Percentiles rank a stretch among this genome's conserved stretches.
phyloP scores from a whole-genome alignment of 1,140 invertebrate genomes.

The Ostrea edulis region DNA sequence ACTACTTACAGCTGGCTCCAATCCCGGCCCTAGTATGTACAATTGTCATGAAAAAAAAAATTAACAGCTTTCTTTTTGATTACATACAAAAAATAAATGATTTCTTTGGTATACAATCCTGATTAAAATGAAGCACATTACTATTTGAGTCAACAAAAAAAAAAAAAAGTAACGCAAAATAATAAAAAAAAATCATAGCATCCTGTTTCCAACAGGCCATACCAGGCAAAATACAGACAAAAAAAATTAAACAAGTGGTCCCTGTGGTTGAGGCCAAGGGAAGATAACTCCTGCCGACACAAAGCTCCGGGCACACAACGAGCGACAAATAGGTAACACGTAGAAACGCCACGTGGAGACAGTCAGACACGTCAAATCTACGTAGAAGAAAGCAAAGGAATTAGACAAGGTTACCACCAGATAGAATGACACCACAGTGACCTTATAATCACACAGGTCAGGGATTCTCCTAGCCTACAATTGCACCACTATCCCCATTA shows the following conservation, averaged over 20 bases:
- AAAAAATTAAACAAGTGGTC: background rate
- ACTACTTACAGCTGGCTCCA: constrained; percentile 1
- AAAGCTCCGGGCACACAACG: constrained; percentile 35
- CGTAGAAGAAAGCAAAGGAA: constrained; percentile 36
- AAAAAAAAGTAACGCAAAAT: background rate
- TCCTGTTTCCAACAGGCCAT: constrained; percentile 17
- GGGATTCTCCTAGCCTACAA: background rate
- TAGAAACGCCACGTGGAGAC: constrained; percentile 32
- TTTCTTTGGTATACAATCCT: constrained; percentile 29
- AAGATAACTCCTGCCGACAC: constrained; percentile 31
- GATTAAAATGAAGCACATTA: constrained; percentile 34
- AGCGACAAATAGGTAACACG: constrained; percentile 28
- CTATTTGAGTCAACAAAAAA: constrained; percentile 30
- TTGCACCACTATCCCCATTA: too few relatives aligned
- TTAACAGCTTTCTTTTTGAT: background rate
- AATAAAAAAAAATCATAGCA: constrained; percentile 8
- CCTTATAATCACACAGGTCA: background rate
- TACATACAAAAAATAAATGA: constrained; percentile 10
- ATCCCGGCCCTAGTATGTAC: constrained; percentile 3
- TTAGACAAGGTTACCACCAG: constrained; percentile 14
- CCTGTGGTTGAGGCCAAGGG: constrained; percentile 35
- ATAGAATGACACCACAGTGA: background rate
- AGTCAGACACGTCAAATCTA: constrained; percentile 21
- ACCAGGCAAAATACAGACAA: constrained; percentile 12
- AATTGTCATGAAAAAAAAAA: constrained; percentile 28